These are phyloP conservation scores for Calephelis nemesis DNA, from an alignment of 1,140 invertebrate species.

Conservation along the genomic window DNA sequence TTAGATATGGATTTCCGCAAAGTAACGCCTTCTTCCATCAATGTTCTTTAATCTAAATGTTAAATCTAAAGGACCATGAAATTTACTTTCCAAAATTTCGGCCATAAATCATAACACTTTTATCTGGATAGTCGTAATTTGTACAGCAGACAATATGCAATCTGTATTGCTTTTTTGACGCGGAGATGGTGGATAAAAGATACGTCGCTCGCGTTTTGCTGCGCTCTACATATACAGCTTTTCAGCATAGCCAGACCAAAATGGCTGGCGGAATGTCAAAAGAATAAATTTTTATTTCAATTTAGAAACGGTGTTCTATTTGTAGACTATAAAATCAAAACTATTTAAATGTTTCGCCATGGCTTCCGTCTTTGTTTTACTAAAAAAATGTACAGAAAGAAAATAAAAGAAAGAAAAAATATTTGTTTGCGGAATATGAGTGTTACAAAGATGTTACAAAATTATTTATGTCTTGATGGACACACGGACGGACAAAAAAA, in stretches of 20 bases:
- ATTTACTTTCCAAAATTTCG: background rate
- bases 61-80: background rate
- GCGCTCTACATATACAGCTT: background rate
- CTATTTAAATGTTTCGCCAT: background rate
- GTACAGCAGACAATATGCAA: background rate
- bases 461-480: no score
- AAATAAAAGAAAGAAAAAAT: no score
- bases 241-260: background rate
- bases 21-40: no score
- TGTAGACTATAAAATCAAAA: constrained; percentile 1
- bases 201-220: constrained; percentile 4
- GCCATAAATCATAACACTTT: background rate
- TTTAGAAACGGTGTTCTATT: background rate
- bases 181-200: constrained; percentile 12
- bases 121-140: background rate
- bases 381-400: no score
- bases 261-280: constrained; percentile 5
- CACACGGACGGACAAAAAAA: no score
- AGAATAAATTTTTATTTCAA: background rate
- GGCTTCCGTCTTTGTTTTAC: no score
- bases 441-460: no score
- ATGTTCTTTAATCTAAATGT: no score
- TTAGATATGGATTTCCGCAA: no score
- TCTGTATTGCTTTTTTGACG: constrained; percentile 3
- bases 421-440: no score